phyloP scores from a whole-genome alignment of 2,113 vertebrate genomes.

The Tricholaema leucomelas region DNA sequence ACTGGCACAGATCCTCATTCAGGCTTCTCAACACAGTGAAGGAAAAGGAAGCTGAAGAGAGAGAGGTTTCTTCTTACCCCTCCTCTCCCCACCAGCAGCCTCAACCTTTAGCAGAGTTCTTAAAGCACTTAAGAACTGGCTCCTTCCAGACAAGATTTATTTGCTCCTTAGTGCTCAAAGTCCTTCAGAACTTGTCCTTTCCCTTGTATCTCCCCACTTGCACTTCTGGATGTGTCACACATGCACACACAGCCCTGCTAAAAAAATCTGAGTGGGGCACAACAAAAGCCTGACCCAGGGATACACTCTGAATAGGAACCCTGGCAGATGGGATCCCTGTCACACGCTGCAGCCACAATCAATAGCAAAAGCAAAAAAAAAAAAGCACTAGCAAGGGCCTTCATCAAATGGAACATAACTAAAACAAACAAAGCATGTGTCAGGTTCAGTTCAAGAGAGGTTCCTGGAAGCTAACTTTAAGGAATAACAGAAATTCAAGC shows the following conservation, averaged over 20 bases:
- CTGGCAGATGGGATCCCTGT: not conserved
- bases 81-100: not conserved
- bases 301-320: not conserved
- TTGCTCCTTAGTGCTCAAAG: not conserved
- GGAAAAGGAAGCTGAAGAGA: not conserved
- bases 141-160: constrained; percentile 24
- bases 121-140: not conserved
- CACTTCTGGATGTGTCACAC: not conserved
- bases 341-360: not conserved
- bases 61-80: not conserved
- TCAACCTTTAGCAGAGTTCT: not conserved
- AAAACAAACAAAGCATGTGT: constrained; percentile 10
- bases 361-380: not conserved
- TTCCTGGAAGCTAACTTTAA: not conserved
- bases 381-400: not conserved
- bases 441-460: not conserved
- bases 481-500: not conserved
- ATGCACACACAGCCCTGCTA: not conserved
- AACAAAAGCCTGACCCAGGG: not conserved
- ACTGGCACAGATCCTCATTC: not conserved
- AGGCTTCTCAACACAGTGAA: not conserved
- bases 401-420: not conserved
- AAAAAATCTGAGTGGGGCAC: not conserved
- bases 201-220: not conserved
- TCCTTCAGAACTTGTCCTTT: not conserved